Percentiles rank a stretch among this genome's conserved stretches.
phyloP scores from a whole-genome alignment of 1,140 invertebrate species.

The Drosophila sp. region DNA sequence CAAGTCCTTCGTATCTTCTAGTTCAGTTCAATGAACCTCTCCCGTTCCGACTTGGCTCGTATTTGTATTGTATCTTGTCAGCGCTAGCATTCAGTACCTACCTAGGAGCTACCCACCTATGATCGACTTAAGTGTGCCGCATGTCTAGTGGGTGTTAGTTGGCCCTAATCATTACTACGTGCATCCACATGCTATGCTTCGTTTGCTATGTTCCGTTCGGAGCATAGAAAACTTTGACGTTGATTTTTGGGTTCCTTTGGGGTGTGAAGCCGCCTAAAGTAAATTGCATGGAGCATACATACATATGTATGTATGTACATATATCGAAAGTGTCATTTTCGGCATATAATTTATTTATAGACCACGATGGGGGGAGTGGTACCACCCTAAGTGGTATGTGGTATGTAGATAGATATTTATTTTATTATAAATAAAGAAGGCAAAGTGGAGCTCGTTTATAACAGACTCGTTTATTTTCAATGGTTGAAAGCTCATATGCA shows the following conservation, averaged over 20 bases:
- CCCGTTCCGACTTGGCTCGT: not conserved
- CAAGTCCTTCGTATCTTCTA: conserved; percentile 31
- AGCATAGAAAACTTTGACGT: conserved; percentile 53
- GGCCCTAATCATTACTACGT: conserved; percentile 35
- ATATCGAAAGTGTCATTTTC: conserved; percentile 71
- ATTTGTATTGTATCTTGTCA: conserved; percentile 45
- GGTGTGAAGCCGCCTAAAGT: conserved; percentile 72
- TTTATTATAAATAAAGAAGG: conserved; percentile 30
- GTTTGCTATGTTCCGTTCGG: too few species aligned
- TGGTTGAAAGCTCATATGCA: conserved; percentile 22
- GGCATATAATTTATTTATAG: conserved; percentile 54
- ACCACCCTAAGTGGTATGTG: not conserved
- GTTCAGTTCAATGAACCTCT: conserved; percentile 57
- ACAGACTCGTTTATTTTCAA: conserved; percentile 26
- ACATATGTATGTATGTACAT: too few species aligned
- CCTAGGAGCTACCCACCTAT: conserved; percentile 5
- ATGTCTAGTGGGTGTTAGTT: conserved; percentile 32
- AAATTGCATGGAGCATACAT: conserved; percentile 57
- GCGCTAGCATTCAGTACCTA: conserved; percentile 19
- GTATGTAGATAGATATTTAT: not conserved
- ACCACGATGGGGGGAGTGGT: not conserved
- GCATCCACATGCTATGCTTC: conserved; percentile 37
- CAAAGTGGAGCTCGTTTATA: conserved; percentile 10
- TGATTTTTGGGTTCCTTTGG: conserved; percentile 35
- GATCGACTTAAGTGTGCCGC: conserved; percentile 77